Evolutionary conservation across 2,113 vertebrate genomes (phyloP).

Genomic region (Malaclemys terrapin): DNA sequence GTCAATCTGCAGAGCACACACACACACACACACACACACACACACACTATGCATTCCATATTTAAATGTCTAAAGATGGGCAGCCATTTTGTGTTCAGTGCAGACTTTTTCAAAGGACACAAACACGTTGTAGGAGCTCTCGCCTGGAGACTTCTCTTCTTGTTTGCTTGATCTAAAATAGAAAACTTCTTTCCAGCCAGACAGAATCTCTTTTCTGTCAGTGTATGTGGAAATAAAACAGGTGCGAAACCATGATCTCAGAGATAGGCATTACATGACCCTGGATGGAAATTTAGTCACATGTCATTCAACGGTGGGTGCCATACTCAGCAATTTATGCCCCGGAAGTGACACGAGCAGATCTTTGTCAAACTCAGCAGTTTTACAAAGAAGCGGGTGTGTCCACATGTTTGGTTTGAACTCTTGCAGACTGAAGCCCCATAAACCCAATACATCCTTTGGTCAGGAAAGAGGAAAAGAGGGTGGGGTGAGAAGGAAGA

Average conservation of each 20-base stretch:
- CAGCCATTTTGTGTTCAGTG: background rate
- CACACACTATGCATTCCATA: background rate
- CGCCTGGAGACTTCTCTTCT: background rate
- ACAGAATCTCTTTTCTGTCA: background rate
- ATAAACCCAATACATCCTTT: background rate
- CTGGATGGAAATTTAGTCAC: background rate
- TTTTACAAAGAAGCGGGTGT: background rate
- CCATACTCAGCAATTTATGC: background rate
- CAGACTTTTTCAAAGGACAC: background rate
- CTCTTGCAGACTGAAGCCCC: background rate
- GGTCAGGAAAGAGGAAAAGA: background rate
- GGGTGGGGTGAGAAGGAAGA: background rate
- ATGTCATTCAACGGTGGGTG: background rate
- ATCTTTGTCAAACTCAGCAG: background rate
- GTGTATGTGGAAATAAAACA: background rate
- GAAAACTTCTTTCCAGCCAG: background rate
- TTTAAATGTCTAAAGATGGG: background rate
- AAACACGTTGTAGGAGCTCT: fast-evolving
- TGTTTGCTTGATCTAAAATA: background rate
- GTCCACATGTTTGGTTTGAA: background rate
- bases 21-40: background rate
- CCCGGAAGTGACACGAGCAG: background rate
- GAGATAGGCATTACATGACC: background rate
- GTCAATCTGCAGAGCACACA: background rate
- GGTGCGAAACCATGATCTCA: background rate